Conservation (phyloP, 2,797 vertebrate species). For the Pseudopleuronectes americanus region DNA sequence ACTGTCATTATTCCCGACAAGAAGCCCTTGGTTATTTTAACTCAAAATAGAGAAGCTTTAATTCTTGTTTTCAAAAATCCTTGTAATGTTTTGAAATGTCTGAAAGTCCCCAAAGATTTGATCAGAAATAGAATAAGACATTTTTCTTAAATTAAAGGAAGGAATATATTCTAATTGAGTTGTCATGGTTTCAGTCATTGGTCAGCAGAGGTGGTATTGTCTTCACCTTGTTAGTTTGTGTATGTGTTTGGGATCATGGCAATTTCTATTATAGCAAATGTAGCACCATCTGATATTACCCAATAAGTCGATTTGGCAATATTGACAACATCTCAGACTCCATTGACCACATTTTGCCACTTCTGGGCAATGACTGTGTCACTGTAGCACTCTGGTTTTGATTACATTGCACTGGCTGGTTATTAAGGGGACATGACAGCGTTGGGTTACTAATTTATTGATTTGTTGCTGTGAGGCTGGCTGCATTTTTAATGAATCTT, state of each 20-base stretch:
- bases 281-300: neutral
- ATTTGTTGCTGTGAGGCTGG: conserved; percentile 58
- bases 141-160: neutral
- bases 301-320: neutral
- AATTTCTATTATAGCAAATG: neutral
- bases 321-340: conserved; percentile 20
- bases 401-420: conserved; percentile 55
- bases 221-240: no score
- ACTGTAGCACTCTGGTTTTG: conserved; percentile 39
- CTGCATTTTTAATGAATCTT: conserved; percentile 74
- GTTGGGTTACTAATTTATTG: conserved; percentile 72
- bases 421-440: conserved; percentile 45
- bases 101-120: neutral
- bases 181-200: no score
- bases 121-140: neutral
- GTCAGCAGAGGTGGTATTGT: no score
- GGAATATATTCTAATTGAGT: neutral
- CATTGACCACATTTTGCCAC: conserved; percentile 4
- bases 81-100: neutral
- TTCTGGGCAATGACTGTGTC: conserved; percentile 13
- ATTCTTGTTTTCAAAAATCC: neutral
- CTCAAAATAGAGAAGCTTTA: neutral
- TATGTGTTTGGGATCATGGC: neutral
- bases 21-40: neutral
- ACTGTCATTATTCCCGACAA: neutral